Conservation (phyloP, 2,797 vertebrate species). For the Macrochelys suwanniensis region DNA sequence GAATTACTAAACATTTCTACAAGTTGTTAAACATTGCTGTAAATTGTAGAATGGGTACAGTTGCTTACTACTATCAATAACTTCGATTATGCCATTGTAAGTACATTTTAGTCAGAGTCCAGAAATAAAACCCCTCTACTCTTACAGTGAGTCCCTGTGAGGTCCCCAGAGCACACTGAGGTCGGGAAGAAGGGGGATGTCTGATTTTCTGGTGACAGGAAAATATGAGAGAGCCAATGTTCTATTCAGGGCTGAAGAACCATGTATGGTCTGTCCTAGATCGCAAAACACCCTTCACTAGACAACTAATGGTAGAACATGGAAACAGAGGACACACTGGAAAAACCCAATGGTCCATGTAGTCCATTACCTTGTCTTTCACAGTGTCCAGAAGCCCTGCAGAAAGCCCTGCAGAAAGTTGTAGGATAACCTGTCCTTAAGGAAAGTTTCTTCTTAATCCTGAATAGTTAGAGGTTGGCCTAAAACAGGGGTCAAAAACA, state of each 20-base stretch:
- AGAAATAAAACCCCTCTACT: not conserved
- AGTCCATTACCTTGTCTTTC: not conserved
- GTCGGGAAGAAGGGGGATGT: fast-evolving
- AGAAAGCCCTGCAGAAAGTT: not conserved
- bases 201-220: not conserved
- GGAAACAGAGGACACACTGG: not conserved
- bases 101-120: constrained; percentile 8
- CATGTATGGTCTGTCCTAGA: fast-evolving
- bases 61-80: constrained; percentile 33
- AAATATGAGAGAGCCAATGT: not conserved
- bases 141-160: not conserved
- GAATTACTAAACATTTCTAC: not conserved
- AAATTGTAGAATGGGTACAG: constrained; percentile 28
- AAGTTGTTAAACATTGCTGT: constrained; percentile 33
- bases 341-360: not conserved
- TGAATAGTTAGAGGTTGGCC: not conserved
- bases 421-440: not conserved
- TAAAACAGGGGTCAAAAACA: not conserved
- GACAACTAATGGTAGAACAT: fast-evolving
- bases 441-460: not conserved
- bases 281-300: fast-evolving
- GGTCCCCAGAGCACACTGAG: not conserved
- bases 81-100: constrained; percentile 1
- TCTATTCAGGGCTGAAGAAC: not conserved
- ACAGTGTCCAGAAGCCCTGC: not conserved